These are phyloP conservation scores for Julus scanicus DNA, from an alignment of 2,888 invertebrate species.

Conservation along the genomic window DNA sequence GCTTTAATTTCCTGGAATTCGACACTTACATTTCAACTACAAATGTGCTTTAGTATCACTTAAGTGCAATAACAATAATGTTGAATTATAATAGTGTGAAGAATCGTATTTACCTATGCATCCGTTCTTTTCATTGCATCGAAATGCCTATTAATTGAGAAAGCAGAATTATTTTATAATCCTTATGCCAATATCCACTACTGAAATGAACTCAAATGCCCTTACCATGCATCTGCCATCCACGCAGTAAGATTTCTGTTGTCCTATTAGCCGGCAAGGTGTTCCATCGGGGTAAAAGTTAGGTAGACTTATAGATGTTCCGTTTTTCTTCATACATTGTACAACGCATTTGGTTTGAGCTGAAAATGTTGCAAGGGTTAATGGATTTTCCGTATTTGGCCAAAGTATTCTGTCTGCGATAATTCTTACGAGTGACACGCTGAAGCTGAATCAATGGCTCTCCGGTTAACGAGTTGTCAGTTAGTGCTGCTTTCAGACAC, in stretches of 20 bases:
- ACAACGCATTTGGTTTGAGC: not conserved
- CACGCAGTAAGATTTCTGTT: not conserved
- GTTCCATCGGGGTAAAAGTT: constrained; percentile 9
- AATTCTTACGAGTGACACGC: not conserved
- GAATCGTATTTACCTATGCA: not conserved
- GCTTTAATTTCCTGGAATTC: no score
- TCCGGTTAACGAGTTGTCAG: not conserved
- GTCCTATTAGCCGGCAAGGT: not conserved
- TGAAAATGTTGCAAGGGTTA: not conserved
- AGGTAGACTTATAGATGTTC: not conserved
- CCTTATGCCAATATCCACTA: no score
- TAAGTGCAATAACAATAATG: no score
- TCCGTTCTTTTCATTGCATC: not conserved
- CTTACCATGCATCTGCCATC: constrained; percentile 22
- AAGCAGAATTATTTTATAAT: not conserved
- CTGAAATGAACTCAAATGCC: not conserved
- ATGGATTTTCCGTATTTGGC: no score
- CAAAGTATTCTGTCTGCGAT: no score
- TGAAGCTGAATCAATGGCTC: not conserved
- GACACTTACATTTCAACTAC: no score
- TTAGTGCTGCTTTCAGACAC: not conserved
- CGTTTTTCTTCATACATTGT: not conserved
- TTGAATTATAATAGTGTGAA: no score
- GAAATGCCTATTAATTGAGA: not conserved
- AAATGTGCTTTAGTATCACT: no score